Percentiles rank a stretch among this genome's conserved stretches.
These are phyloP conservation scores for Sepioteuthis lessoniana DNA, from an alignment of 2,888 invertebrate species.

Conservation along the genomic window DNA sequence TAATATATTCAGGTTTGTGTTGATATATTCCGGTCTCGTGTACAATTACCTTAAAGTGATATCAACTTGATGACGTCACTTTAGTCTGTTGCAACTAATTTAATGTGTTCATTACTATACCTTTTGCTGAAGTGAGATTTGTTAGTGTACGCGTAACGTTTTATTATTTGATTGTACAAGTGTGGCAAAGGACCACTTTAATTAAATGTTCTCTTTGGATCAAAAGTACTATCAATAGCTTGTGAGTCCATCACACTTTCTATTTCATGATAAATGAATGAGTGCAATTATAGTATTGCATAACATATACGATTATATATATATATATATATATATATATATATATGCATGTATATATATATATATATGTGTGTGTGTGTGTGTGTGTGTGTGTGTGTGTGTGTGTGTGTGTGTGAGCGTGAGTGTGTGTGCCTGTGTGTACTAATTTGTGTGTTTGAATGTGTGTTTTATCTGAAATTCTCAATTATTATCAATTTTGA, in stretches of 20 bases:
- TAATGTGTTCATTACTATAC: neutral
- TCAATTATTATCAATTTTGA: neutral
- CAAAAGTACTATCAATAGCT: neutral
- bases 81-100: neutral
- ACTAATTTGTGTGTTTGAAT: slow-evolving; percentile 42
- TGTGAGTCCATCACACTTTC: no score
- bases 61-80: neutral
- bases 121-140: neutral
- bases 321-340: slow-evolving; percentile 49
- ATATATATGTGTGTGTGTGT: slow-evolving; percentile 52
- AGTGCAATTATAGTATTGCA: no score
- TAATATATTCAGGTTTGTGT: neutral
- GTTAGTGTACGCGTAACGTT: neutral
- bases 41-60: neutral
- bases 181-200: neutral
- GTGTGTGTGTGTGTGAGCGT: neutral
- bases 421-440: neutral
- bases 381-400: slow-evolving; percentile 52
- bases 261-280: no score
- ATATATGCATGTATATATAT: slow-evolving; percentile 53
- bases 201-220: neutral
- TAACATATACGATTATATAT: slow-evolving; percentile 46
- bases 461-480: neutral
- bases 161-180: neutral
- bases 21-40: neutral